Base-by-base conservation (phyloP, 1,140 invertebrate genomes). In the Bombyx mandarina region DNA sequence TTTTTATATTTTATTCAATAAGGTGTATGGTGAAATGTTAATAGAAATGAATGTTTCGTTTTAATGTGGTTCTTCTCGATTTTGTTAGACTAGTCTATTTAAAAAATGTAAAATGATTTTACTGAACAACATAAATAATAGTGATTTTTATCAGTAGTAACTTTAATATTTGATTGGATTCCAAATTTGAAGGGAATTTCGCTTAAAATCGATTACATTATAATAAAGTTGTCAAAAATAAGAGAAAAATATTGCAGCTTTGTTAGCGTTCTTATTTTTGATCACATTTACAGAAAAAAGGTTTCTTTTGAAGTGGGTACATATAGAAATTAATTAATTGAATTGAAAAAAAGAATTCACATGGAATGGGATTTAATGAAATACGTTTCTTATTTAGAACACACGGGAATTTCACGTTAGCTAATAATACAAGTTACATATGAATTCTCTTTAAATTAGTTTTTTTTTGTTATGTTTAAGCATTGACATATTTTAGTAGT, bases 401-500 rank as follows among this genome's bases (percentile, higher is more conserved):
- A 35, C 2, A 35, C 4, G 26, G 4, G 26, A 35, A 35, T 1
- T 35, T 35, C 26, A 35, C 26, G 2, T 35, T 35, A 35, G 26
- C 26, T 35, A 35, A 35, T 18, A 12, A 35, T 18, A 12, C 8
- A 18, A 52, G 35, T 6, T 42, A 42, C 44, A 43, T 52, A 45
- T 50, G 46, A 6, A 54, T 54, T 45, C 56, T 49, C 10, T 65
- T 61, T 47, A 56, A 50, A 45, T 61, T 53, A 45, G 12, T 18
- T 18, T 45, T 47, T 43, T n/a, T 51, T 9, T 48, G 58, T 57
- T 48, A 57, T 65, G 56, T 67, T 68, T 71, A 76, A 70, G 65
- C 69, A 68, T 65, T 67, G 62, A 69, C 66, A 73, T 68, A 65
- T 71, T 65, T 73, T 69, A 67, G 62, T 63, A 58, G 52, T 64